Percentiles rank a stretch among this genome's conserved stretches.
Evolutionary conservation across 2,113 vertebrate species (phyloP).

Genomic region (Trochalopteron elliotii): DNA sequence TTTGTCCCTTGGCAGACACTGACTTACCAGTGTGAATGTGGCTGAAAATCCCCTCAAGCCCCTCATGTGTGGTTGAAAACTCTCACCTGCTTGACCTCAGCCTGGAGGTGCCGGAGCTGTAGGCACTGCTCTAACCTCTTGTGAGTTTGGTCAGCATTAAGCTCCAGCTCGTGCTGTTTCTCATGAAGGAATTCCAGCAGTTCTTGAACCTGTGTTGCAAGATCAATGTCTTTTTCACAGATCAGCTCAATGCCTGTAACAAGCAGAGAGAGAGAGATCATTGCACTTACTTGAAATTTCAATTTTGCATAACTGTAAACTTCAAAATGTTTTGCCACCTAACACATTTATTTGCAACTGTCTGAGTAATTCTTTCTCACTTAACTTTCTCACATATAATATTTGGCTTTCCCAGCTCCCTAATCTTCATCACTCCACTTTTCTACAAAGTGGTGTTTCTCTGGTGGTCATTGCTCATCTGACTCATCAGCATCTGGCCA

Average conservation of each 20-base stretch:
- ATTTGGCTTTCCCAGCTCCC: not conserved
- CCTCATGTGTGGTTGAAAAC: not conserved
- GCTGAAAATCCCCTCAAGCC: not conserved
- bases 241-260: constrained; percentile 92
- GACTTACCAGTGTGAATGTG: not conserved
- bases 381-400: not conserved
- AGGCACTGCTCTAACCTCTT: constrained; percentile 91
- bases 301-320: not conserved
- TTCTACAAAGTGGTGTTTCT: not conserved
- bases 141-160: constrained; percentile 92
- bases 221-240: constrained; percentile 94
- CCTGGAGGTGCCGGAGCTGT: constrained; percentile 94
- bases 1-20: not conserved
- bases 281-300: not conserved
- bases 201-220: constrained; percentile 97
- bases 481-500: not conserved
- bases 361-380: not conserved
- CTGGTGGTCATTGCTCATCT: not conserved
- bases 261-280: not conserved
- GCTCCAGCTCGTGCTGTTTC: constrained; percentile 94
- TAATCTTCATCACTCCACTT: not conserved
- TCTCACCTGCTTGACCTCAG: constrained; percentile 96
- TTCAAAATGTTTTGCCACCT: not conserved
- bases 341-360: not conserved
- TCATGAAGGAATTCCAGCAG: constrained; percentile 97